Conservation (phyloP, 2,797 vertebrate genomes). For the Fistularia commersonii region DNA sequence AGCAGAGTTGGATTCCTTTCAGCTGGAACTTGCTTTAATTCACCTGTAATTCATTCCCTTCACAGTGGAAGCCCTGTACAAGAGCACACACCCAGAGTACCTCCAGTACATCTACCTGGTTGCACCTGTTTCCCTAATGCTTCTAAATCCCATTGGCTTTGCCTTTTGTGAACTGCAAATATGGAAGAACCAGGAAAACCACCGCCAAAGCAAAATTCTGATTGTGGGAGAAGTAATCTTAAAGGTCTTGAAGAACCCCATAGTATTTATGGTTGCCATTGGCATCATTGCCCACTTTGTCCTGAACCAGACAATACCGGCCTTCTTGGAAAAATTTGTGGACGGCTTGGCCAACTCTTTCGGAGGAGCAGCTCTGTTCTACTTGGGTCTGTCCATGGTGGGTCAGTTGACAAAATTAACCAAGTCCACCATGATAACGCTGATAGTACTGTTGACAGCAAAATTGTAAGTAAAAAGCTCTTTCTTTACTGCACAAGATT, state of each 20-base stretch:
- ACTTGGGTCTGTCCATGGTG: conserved; percentile 95
- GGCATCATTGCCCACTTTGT: conserved; percentile 90
- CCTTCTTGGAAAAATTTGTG: conserved; percentile 89
- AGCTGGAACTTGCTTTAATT: no score
- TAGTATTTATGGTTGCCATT: conserved; percentile 95
- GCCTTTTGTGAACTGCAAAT: conserved; percentile 95
- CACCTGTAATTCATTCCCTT: background rate
- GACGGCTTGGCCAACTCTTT: conserved; percentile 93
- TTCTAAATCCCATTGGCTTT: conserved; percentile 95
- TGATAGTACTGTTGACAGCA: conserved; percentile 93
- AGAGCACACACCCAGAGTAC: conserved; percentile 87
- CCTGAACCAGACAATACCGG: conserved; percentile 85
- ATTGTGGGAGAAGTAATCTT: conserved; percentile 84
- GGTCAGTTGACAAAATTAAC: conserved; percentile 90
- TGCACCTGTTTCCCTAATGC: conserved; percentile 93
- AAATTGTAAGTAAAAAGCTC: conserved; percentile 88
- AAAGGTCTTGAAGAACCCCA: conserved; percentile 86
- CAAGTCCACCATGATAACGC: conserved; percentile 85
- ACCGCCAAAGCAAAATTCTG: conserved; percentile 81
- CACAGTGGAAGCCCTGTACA: conserved; percentile 72
- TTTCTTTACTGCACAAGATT: background rate
- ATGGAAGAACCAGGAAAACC: conserved; percentile 80
- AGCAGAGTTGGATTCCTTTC: no score
- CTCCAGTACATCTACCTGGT: conserved; percentile 97
- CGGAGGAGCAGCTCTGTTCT: conserved; percentile 94